These are phyloP conservation scores for Girardia tigrina DNA, from an alignment of 2,888 invertebrate genomes.

Conservation along the genomic window DNA sequence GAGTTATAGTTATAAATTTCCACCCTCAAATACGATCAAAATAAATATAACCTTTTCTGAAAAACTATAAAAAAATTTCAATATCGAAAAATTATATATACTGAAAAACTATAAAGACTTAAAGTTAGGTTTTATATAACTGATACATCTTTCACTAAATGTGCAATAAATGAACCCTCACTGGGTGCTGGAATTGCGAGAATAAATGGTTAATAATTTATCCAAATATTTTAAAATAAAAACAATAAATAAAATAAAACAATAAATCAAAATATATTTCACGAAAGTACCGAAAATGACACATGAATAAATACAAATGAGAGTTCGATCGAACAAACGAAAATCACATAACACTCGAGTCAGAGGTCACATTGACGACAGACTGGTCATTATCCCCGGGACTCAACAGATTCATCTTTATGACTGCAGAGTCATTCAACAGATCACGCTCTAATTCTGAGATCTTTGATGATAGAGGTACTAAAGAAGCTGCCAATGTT, in stretches of 20 bases:
- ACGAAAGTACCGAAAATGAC: not conserved
- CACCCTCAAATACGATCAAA: too few relatives aligned
- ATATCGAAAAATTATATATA: too few relatives aligned
- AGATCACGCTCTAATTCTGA: not conserved
- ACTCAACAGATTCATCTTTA: not conserved
- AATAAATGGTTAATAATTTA: not conserved
- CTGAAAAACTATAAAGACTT: not conserved
- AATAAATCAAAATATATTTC: not conserved
- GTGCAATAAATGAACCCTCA: too few relatives aligned
- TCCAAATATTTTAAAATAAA: not conserved
- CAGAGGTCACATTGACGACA: not conserved
- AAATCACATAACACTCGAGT: slow-evolving; percentile 1
- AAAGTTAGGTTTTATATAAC: too few relatives aligned
- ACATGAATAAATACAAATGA: too few relatives aligned
- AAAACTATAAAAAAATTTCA: too few relatives aligned
- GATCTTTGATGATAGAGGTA: not conserved
- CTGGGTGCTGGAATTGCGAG: too few relatives aligned
- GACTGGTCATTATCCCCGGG: not conserved
- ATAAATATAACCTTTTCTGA: too few relatives aligned
- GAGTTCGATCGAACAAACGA: too few relatives aligned
- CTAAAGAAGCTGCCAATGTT: not conserved
- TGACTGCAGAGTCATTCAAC: not conserved
- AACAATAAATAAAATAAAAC: not conserved
- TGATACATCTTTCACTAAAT: too few relatives aligned
- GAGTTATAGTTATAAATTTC: too few relatives aligned